Conservation (phyloP, 92 coral and sea anemone genomes). For the Phenganax subtilis region DNA sequence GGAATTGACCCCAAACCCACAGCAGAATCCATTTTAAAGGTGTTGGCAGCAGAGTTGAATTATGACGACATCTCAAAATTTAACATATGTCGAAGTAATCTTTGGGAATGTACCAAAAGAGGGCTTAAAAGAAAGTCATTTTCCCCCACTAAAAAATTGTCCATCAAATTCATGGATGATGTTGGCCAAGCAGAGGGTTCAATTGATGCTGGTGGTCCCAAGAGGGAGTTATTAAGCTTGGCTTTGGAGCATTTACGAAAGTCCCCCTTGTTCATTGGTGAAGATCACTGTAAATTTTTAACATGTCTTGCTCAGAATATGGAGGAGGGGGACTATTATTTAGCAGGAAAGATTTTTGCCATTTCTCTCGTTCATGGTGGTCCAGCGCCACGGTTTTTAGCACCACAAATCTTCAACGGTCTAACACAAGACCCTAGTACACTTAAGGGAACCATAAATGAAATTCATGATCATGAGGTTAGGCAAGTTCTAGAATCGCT, state of each 20-base stretch:
- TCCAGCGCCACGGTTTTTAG: neutral
- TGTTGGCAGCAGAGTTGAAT: neutral
- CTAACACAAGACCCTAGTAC: neutral
- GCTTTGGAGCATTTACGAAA: too few species aligned
- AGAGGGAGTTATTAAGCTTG: constrained; percentile 2
- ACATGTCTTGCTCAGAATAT: too few species aligned
- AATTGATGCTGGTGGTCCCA: constrained; percentile 6
- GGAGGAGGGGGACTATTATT: neutral
- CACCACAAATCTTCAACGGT: neutral
- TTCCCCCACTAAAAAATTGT: neutral
- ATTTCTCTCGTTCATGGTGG: neutral
- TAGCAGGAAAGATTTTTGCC: neutral
- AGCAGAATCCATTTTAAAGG: neutral
- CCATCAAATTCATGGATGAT: constrained; percentile 13
- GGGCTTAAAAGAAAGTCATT: neutral
- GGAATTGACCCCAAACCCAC: neutral
- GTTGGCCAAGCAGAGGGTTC: constrained; percentile 9
- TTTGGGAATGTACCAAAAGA: neutral
- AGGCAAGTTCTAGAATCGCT: neutral
- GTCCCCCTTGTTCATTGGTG: too few species aligned
- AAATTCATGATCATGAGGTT: neutral
- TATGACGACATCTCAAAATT: neutral
- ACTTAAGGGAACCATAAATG: neutral
- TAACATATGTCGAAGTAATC: neutral
- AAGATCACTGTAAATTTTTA: too few species aligned